A percentile compares a stretch with the other conserved stretches of the same genome.
phyloP scores from a whole-genome alignment of 2,113 vertebrate species.

The Tragelaphus strepsiceros region DNA sequence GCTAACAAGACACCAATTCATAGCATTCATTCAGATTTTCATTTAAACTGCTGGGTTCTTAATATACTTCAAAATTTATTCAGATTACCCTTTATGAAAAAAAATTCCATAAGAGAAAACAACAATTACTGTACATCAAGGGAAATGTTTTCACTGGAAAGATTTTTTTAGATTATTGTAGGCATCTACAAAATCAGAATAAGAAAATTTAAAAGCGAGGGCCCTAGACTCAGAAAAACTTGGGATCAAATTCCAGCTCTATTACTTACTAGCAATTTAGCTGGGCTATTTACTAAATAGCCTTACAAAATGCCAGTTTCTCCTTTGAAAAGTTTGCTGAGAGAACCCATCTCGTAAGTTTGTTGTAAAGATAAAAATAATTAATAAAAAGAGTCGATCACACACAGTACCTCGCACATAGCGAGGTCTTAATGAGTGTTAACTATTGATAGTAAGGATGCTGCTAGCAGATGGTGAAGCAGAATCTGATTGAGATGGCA shows the following conservation, averaged over 20 bases:
- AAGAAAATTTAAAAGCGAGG: background rate
- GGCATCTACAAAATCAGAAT: background rate
- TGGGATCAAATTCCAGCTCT: background rate
- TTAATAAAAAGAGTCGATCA: background rate
- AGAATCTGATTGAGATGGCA: background rate
- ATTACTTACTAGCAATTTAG: background rate
- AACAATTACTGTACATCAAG: background rate
- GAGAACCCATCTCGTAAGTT: background rate
- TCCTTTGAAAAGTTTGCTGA: background rate
- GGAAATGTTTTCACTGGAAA: background rate
- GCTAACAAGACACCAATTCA: slow-evolving; percentile 13
- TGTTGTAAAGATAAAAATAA: background rate
- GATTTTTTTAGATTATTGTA: background rate
- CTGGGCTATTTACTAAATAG: background rate
- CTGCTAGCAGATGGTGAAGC: background rate
- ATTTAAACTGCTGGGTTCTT: background rate
- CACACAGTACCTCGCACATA: background rate
- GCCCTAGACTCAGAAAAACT: background rate
- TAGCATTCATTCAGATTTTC: slow-evolving; percentile 22
- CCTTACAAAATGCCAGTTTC: background rate
- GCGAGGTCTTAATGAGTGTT: background rate
- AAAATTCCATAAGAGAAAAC: background rate
- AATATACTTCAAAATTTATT: slow-evolving; percentile 7
- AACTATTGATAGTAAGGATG: background rate
- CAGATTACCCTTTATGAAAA: background rate